Evolutionary conservation across 2,888 invertebrate genomes (phyloP).

Genomic region (Conchocele bisecta): DNA sequence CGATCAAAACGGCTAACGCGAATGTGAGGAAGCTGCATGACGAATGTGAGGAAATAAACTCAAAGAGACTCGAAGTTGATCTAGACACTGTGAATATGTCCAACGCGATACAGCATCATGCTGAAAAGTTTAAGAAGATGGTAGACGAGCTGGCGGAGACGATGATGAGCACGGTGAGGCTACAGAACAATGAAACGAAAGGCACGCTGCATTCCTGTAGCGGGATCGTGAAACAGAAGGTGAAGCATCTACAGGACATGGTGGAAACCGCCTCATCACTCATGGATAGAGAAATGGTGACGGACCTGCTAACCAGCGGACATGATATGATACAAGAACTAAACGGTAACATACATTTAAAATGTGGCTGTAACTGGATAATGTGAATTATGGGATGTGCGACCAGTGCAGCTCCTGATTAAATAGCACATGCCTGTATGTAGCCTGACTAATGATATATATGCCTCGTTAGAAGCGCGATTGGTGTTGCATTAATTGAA

Average conservation of each 20-base stretch:
- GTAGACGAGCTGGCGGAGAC: conserved; percentile 45
- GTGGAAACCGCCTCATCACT: conserved; percentile 35
- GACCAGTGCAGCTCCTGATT: no score
- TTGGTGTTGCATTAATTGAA: no score
- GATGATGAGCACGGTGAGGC: conserved; percentile 45
- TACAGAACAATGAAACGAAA: conserved; percentile 44
- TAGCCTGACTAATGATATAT: no score
- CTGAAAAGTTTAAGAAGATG: conserved; percentile 43
- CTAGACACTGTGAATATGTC: conserved; percentile 48
- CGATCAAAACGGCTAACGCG: conserved; percentile 39
- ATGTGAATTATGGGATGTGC: not conserved
- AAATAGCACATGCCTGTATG: no score
- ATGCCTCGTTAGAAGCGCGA: no score
- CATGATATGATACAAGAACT: conserved; percentile 21
- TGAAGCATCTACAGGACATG: conserved; percentile 34
- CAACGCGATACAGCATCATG: conserved; percentile 45
- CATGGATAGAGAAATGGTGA: conserved; percentile 33
- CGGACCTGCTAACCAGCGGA: conserved; percentile 32
- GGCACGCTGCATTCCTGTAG: conserved; percentile 41
- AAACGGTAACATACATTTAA: conserved; percentile 22
- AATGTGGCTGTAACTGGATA: not conserved
- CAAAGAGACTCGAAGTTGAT: conserved; percentile 51
- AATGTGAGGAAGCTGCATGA: conserved; percentile 49
- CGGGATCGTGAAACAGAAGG: conserved; percentile 50
- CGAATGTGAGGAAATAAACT: conserved; percentile 52